Evolutionary conservation across 2,113 vertebrate species (phyloP).

Genomic region (Nesospiza acunhae): DNA sequence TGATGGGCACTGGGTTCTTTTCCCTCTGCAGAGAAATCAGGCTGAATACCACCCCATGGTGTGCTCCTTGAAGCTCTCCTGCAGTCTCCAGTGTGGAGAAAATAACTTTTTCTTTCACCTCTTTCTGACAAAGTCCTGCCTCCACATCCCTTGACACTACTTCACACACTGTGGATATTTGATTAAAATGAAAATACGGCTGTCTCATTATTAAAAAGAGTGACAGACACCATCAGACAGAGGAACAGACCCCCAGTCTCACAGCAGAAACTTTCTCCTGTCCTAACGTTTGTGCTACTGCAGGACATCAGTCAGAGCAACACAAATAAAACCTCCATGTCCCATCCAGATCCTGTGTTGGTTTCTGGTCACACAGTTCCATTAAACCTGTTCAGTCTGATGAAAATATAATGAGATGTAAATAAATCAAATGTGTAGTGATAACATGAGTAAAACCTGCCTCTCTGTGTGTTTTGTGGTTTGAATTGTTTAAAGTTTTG

Average conservation of each 20-base stretch:
- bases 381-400: not conserved
- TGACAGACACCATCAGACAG: not conserved
- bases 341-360: not conserved
- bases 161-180: not conserved
- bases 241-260: not conserved
- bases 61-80: not conserved
- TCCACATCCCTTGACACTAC: not conserved
- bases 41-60: not conserved
- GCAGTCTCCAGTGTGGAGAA: not conserved
- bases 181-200: not conserved
- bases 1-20: not conserved
- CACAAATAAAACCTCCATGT: not conserved
- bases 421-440: not conserved
- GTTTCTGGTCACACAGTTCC: not conserved
- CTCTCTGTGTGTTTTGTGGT: not conserved
- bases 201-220: not conserved
- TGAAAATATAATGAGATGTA: not conserved
- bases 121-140: not conserved
- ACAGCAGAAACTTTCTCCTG: not conserved
- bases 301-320: not conserved
- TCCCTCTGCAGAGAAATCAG: not conserved
- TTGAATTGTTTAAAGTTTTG: not conserved
- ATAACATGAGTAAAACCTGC: not conserved
- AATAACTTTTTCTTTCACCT: not conserved
- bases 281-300: not conserved